Base-by-base conservation (phyloP, 2,113 vertebrate genomes). In the Hassar affinis region DNA sequence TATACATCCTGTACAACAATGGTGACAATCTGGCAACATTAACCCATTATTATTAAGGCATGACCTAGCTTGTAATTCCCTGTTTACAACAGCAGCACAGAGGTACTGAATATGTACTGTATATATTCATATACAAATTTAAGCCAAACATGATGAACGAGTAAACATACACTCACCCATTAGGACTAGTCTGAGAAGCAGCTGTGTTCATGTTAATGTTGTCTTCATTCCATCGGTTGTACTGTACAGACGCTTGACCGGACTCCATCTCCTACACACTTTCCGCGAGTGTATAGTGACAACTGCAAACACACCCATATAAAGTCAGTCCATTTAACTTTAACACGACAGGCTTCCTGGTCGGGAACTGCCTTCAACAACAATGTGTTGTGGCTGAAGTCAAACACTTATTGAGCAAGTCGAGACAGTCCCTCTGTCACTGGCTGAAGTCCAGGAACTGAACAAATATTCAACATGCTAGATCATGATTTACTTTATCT, bases 201-300 rank as follows among this genome's bases (percentile, higher is more conserved):
- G 91, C 86, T 3, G 85, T 83, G 0, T 89, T 89, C 85, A 95
- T 69, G 61, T 93, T 94, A 86, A 95, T 91, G 83, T 95, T 94
- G 2, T 95, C 91, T 35, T 93, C 91, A 0, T 93, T 94, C 95
- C 96, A 96, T 79, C 93, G 90, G 74, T 93, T 91, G 84, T 95
- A 96, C 30, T 94, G 93, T 47, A 95, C 90, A 0, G 82, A 85
- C 0, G 88, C 80, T 42, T 88, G 85, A 66, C 85, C 91, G 25
- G 94, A 2, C 18, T 96, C 93, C 95, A 96, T 96, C 76, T 74
- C 51, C 49, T 30, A 64, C 22, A 15, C 71, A 9, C 45, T 30
- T 47, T 61, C 27, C 52, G 62, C 30, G 52, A 25, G 27, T 68
- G 38, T 61, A 52, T 56, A 35, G 64, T 62, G 33, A 47, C 77